These are phyloP conservation scores for Gasterosteus aculeatus DNA, from an alignment of 2,113 vertebrate species.

Conservation along the genomic window DNA sequence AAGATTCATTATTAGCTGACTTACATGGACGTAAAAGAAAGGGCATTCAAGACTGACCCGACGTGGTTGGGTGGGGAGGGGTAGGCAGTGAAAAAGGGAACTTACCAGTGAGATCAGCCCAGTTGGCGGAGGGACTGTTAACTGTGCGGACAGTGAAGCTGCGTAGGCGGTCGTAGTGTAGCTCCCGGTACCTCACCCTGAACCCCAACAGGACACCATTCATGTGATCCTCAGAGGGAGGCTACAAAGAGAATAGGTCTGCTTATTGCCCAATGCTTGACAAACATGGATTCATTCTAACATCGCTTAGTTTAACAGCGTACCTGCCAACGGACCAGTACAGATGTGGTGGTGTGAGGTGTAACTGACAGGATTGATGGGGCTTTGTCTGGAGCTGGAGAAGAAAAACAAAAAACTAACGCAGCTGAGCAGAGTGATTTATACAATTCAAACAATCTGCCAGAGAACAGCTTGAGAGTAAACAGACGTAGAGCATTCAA, in stretches of 20 bases:
- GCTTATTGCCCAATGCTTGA: not conserved
- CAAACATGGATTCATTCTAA: not conserved
- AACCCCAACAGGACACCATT: conserved; percentile 96
- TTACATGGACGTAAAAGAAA: not conserved
- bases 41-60: not conserved
- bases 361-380: conserved; percentile 93
- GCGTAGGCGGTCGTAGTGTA: conserved; percentile 84
- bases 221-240: conserved; percentile 92
- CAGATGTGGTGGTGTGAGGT: conserved; percentile 95
- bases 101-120: conserved; percentile 93
- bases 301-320: not conserved
- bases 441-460: conserved; percentile 52
- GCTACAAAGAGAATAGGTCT: conserved; percentile 72
- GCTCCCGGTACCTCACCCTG: conserved; percentile 91
- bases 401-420: conserved; percentile 8
- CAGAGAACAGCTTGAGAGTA: conserved; percentile 26
- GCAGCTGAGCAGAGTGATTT: conserved; percentile 40
- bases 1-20: not conserved
- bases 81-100: conserved; percentile 16
- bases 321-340: conserved; percentile 98
- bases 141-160: conserved; percentile 85
- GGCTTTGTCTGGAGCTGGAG: conserved; percentile 90
- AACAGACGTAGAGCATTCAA: conserved; percentile 43
- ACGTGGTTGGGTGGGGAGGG: not conserved
- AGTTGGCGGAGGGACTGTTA: conserved; percentile 80